Base-by-base conservation (phyloP, 2,888 invertebrate genomes). In the Tetheella fluctuosa region DNA sequence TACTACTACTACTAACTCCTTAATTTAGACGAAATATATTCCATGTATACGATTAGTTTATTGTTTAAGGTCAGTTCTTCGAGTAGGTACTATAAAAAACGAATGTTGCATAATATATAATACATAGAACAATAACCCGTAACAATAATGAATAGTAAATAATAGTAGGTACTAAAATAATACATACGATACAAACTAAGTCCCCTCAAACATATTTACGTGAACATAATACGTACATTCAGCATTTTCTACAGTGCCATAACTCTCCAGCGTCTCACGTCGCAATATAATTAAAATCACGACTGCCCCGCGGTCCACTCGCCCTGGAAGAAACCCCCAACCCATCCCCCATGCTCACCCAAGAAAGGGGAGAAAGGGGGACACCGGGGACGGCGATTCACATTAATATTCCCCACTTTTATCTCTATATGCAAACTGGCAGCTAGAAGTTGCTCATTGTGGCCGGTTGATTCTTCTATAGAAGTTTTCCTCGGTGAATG, bases 401-500 rank as follows among this genome's bases (percentile, higher is more conserved):
- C 92, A 93, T 93, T 93, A 93, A 92, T 93, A 93, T 93, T 92
- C 93, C 91, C 91, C 88, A 91, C 92, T 93, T 93, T 93, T 93
- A 93, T 93, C 93, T 93, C 93, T 93, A 92, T 92, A 93, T 93
- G 93, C 93, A 92, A 93, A 93, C 92, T 91, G 92, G 92, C 91
- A 88, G 89, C 85, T 86, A 86, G 87, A 88, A 89, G 84, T 90
- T 90, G 84, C 85, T 91, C 92, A 93, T 92, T 92, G 92, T 91
- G 89, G 88, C 85, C 83, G 84, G 86, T 85, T 88, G 91, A 90
- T 90, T 91, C 88, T 84, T 81, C 76, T 83, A 74, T 76, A 79
- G 76, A 82, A 86, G 79, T 89, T 89, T 48, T 81, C 80, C 77
- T 20, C 76, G 71, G 74, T 86, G 91, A 90, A 91, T 91, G 91